These are phyloP conservation scores for Pyrocoelia pectoralis DNA, from an alignment of 2,888 invertebrate species.

Conservation along the genomic window DNA sequence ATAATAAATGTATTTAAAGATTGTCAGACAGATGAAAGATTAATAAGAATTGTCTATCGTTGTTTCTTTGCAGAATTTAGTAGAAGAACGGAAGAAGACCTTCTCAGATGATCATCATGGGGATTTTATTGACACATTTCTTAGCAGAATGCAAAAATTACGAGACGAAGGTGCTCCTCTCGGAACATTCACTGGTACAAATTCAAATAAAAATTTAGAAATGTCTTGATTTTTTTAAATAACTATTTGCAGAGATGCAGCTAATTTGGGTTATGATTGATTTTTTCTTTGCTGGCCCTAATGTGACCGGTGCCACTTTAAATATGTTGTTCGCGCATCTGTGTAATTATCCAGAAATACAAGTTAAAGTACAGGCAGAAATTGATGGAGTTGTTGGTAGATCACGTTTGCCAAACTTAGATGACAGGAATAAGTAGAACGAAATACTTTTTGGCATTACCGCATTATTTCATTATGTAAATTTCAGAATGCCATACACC, in stretches of 20 bases:
- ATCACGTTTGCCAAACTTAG: conserved; percentile 66
- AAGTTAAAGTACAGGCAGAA: conserved; percentile 67
- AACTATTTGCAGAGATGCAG: too few relatives aligned
- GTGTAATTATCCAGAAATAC: conserved; percentile 65
- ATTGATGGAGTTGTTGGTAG: conserved; percentile 69
- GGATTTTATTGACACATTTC: conserved; percentile 69
- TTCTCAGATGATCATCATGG: conserved; percentile 61
- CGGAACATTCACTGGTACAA: not conserved
- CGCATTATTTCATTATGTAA: too few relatives aligned
- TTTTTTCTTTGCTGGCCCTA: conserved; percentile 68
- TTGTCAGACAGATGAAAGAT: too few relatives aligned
- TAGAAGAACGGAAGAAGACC: conserved; percentile 61
- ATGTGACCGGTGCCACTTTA: conserved; percentile 62
- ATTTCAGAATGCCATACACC: conserved; percentile 56
- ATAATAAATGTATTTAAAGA: too few relatives aligned
- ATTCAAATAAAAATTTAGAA: too few relatives aligned
- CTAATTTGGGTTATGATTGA: conserved; percentile 67
- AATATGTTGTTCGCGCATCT: conserved; percentile 65
- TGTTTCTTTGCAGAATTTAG: conserved; percentile 61
- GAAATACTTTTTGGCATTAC: too few relatives aligned
- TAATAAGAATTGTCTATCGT: too few relatives aligned
- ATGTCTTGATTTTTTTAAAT: too few relatives aligned
- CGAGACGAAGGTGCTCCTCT: conserved; percentile 44
- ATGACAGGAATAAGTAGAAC: conserved; percentile 65
- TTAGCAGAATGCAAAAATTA: conserved; percentile 66